A percentile compares a stretch with the other conserved stretches of the same genome.
phyloP scores from a whole-genome alignment of 2,113 vertebrate species.

The Sclerurus mexicanus region DNA sequence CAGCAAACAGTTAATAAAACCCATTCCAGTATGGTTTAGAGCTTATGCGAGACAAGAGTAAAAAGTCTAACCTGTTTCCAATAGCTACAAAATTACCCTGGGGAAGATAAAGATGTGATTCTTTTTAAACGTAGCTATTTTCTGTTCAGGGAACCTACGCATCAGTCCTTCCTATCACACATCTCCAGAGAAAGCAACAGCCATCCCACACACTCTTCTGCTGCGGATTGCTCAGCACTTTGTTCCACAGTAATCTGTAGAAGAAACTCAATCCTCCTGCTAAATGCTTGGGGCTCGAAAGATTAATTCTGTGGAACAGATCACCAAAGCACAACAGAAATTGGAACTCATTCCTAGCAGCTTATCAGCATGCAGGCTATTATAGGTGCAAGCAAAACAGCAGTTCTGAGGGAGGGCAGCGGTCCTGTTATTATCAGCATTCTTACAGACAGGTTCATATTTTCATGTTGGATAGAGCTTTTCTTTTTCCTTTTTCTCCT shows the following conservation, averaged over 20 bases:
- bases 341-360: neutral
- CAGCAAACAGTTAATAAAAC: neutral
- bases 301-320: neutral
- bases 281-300: neutral
- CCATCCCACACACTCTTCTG: conserved; percentile 29
- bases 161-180: neutral
- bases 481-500: neutral
- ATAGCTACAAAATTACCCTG: neutral
- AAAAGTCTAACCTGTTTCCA: neutral
- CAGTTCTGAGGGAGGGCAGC: neutral
- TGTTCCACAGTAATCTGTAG: neutral
- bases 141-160: neutral
- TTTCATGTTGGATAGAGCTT: conserved; percentile 15
- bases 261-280: neutral
- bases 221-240: conserved; percentile 11
- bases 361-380: neutral
- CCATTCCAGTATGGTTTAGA: neutral
- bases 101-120: neutral
- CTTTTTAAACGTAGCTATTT: neutral
- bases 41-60: neutral
- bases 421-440: neutral
- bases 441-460: neutral
- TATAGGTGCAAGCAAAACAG: neutral
- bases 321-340: neutral
- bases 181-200: conserved; percentile 11